Conservation (phyloP, 2,888 invertebrate species). For the Eilema depressum region DNA sequence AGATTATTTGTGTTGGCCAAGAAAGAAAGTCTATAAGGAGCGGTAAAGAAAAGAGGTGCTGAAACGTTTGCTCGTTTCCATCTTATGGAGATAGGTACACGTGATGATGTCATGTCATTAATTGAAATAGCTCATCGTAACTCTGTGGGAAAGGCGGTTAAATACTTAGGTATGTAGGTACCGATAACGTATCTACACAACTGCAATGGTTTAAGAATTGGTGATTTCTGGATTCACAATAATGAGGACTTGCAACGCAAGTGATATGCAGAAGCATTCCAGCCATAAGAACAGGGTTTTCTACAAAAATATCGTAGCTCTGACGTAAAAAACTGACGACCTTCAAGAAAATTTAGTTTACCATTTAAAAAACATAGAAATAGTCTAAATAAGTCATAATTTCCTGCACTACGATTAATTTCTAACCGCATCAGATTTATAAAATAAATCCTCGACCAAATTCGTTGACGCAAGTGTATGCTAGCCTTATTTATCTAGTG, state of each 20-base stretch:
- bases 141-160: too few relatives aligned
- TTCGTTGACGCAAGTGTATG: conserved; percentile 1
- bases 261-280: too few relatives aligned
- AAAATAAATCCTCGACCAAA: neutral
- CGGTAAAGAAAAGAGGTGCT: neutral
- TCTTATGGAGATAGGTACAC: too few relatives aligned
- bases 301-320: too few relatives aligned
- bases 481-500: conserved; percentile 25
- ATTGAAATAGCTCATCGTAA: neutral
- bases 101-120: neutral
- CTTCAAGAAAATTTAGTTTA: too few relatives aligned
- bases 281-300: neutral
- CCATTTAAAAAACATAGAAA: too few relatives aligned
- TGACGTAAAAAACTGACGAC: too few relatives aligned
- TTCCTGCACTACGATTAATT: neutral
- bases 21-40: too few relatives aligned
- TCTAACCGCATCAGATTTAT: neutral
- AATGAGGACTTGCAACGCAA: neutral
- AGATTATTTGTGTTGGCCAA: too few relatives aligned
- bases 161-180: neutral
- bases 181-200: neutral
- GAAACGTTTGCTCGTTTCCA: neutral
- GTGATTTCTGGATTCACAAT: too few relatives aligned
- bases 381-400: too few relatives aligned
- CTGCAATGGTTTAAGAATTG: too few relatives aligned